phyloP scores from a whole-genome alignment of 1,140 invertebrate genomes.

The Venturia canescens region DNA sequence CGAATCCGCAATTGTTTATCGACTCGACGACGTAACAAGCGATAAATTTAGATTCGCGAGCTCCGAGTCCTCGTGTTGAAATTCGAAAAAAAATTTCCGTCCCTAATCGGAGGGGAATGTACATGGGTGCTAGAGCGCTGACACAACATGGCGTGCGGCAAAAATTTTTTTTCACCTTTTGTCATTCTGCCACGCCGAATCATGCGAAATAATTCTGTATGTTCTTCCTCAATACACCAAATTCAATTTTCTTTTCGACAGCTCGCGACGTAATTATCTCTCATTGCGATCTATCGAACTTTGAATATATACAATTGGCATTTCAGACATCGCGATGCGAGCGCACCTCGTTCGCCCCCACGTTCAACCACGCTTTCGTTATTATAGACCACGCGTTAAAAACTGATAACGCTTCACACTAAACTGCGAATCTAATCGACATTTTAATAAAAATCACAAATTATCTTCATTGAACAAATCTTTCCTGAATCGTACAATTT shows the following conservation, averaged over 20 bases:
- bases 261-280: not conserved
- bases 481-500: not conserved
- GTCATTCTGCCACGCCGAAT: conserved; percentile 61
- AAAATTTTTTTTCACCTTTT: conserved; percentile 61
- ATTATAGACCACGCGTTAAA: not conserved
- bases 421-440: too few relatives aligned
- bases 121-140: conserved; percentile 77
- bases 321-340: not conserved
- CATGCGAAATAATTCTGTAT: not conserved
- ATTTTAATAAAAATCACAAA: not conserved
- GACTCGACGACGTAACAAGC: not conserved
- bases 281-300: too few relatives aligned
- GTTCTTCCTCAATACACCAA: too few relatives aligned
- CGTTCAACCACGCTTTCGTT: conserved; percentile 12
- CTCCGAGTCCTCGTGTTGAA: not conserved
- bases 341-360: not conserved
- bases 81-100: conserved; percentile 28
- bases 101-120: conserved; percentile 56
- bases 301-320: too few relatives aligned
- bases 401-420: too few relatives aligned
- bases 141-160: conserved; percentile 83
- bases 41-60: not conserved
- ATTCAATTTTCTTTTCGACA: too few relatives aligned
- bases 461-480: not conserved
- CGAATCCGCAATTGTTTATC: not conserved